These are phyloP conservation scores for Cerastis rubricosa DNA, from an alignment of 2,888 invertebrate species.

Conservation along the genomic window DNA sequence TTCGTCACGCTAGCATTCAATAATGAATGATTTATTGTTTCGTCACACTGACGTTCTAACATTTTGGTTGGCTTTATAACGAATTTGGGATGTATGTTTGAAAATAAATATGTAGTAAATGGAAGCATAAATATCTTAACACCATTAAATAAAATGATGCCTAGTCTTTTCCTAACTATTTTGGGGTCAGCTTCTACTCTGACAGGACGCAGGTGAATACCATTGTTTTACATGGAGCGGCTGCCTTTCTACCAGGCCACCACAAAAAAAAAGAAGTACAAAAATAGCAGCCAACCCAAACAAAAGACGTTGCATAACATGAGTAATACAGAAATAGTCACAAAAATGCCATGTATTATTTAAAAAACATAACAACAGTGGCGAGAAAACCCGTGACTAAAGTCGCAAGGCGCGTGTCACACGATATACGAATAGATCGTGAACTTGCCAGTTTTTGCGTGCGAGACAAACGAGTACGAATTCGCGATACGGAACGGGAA, in stretches of 20 bases:
- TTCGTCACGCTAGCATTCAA: slow-evolving; percentile 46
- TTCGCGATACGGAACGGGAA: slow-evolving; percentile 65
- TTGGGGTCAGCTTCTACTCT: not conserved
- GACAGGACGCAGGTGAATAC: not conserved
- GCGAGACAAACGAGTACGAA: slow-evolving; percentile 45
- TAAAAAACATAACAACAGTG: slow-evolving; percentile 24
- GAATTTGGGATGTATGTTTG: not conserved
- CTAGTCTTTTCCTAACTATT: not conserved
- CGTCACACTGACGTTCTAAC: not conserved
- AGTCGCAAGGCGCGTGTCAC: slow-evolving; percentile 47
- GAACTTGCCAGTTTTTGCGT: slow-evolving; percentile 70
- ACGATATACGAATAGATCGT: slow-evolving; percentile 62
- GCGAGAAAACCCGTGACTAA: slow-evolving; percentile 35
- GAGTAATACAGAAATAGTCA: slow-evolving; percentile 11
- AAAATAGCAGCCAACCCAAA: not conserved
- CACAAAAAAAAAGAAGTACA: not conserved
- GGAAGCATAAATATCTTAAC: not conserved
- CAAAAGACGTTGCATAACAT: slow-evolving; percentile 10
- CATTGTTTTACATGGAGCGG: not conserved
- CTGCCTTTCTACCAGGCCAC: not conserved
- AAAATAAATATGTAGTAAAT: not conserved
- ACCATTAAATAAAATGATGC: not conserved
- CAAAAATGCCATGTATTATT: slow-evolving; percentile 23
- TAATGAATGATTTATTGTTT: slow-evolving; percentile 11
- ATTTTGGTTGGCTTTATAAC: not conserved